phyloP scores from a whole-genome alignment of 1,140 invertebrate species.

The Drosophila asahinai region DNA sequence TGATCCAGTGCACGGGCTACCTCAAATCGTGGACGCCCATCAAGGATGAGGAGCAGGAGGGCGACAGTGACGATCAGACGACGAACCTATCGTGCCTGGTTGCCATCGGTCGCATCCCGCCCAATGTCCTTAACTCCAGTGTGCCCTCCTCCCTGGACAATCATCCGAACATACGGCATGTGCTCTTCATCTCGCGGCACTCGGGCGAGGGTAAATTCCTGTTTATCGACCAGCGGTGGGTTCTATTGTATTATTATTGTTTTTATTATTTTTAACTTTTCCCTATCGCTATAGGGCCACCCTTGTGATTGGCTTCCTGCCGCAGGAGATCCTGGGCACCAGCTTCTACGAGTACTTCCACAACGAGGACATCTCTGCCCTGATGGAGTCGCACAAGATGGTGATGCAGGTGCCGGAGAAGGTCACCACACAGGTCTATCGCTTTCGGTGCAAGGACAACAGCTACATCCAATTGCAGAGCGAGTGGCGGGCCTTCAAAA shows the following conservation, averaged over 20 bases:
- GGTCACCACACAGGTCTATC: slow-evolving; percentile 90
- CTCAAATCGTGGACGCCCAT: slow-evolving; percentile 95
- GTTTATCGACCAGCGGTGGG: slow-evolving; percentile 95
- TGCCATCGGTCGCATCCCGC: slow-evolving; percentile 91
- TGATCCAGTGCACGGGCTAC: slow-evolving; percentile 96
- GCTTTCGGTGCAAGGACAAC: slow-evolving; percentile 92
- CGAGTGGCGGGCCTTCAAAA: slow-evolving; percentile 94
- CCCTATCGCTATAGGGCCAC: slow-evolving; percentile 89
- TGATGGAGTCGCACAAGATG: slow-evolving; percentile 94
- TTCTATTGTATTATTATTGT: neutral
- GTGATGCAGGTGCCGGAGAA: slow-evolving; percentile 89
- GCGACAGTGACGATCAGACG: slow-evolving; percentile 89
- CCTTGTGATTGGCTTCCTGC: slow-evolving; percentile 94
- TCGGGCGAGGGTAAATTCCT: slow-evolving; percentile 97
- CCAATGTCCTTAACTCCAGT: slow-evolving; percentile 85
- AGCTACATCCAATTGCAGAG: slow-evolving; percentile 91
- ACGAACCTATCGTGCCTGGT: slow-evolving; percentile 95
- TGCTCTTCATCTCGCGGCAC: slow-evolving; percentile 94
- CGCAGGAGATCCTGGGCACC: slow-evolving; percentile 96
- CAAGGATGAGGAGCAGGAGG: slow-evolving; percentile 89
- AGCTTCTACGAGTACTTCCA: slow-evolving; percentile 97
- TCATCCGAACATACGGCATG: slow-evolving; percentile 86
- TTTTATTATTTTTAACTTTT: neutral
- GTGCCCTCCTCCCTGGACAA: slow-evolving; percentile 79
- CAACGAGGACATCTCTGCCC: slow-evolving; percentile 91